These are phyloP conservation scores for Rhyacichthys aspro DNA, from an alignment of 2,797 vertebrate genomes.

Conservation along the genomic window DNA sequence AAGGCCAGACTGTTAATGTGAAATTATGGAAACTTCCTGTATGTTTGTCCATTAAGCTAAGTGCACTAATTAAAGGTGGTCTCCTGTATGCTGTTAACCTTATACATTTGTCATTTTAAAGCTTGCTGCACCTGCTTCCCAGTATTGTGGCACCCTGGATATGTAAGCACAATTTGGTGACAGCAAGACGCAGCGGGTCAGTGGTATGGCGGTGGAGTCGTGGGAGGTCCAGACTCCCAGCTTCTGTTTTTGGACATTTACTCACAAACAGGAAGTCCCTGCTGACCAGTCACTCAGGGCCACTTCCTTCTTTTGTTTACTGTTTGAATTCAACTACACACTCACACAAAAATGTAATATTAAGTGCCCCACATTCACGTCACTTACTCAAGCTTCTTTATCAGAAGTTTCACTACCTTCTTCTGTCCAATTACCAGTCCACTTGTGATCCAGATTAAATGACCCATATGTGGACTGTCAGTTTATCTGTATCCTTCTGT, in stretches of 20 bases:
- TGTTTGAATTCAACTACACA: conserved; percentile 57
- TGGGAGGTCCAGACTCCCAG: conserved; percentile 73
- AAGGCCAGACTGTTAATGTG: conserved; percentile 12
- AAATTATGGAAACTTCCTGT: conserved; percentile 33
- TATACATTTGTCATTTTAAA: conserved; percentile 62
- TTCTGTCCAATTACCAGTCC: too few relatives aligned
- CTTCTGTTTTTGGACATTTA: conserved; percentile 80
- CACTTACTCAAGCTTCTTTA: not conserved
- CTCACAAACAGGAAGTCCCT: conserved; percentile 86
- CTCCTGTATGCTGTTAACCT: conserved; percentile 37
- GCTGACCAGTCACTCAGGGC: conserved; percentile 77
- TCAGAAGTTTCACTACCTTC: not conserved
- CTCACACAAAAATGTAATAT: conserved; percentile 59
- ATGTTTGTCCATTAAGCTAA: conserved; percentile 41
- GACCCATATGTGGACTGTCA: too few relatives aligned
- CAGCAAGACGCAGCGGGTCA: conserved; percentile 59
- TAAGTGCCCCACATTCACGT: conserved; percentile 21
- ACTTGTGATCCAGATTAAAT: too few relatives aligned
- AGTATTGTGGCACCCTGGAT: conserved; percentile 72
- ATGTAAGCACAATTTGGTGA: conserved; percentile 67
- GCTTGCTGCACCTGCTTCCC: conserved; percentile 81
- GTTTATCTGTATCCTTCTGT: too few relatives aligned
- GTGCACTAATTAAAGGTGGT: conserved; percentile 43
- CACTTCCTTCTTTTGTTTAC: conserved; percentile 86
- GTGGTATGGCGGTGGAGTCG: conserved; percentile 52